Percentiles rank a stretch among this genome's conserved stretches.
Evolutionary conservation across 2,888 invertebrate species (phyloP).

Genomic region (Mechanitis messenoides): DNA sequence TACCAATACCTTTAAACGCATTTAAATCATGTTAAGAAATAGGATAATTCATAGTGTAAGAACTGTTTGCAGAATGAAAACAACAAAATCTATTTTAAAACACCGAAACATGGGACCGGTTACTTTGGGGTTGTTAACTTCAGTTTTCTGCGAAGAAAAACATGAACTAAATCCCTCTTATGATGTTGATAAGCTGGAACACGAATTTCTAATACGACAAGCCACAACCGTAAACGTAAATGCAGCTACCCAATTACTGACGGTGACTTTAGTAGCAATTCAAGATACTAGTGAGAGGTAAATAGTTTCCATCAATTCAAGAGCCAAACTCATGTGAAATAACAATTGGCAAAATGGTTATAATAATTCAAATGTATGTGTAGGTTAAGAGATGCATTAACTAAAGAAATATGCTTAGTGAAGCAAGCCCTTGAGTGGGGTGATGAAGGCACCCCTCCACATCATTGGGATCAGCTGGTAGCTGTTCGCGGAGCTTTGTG

Average conservation of each 20-base stretch:
- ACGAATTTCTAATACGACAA: slow-evolving; percentile 73
- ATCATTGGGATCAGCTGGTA: slow-evolving; percentile 70
- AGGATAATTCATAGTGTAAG: slow-evolving; percentile 46
- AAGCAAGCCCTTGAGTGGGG: slow-evolving; percentile 71
- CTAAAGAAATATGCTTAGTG: slow-evolving; percentile 65
- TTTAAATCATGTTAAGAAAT: slow-evolving; percentile 49
- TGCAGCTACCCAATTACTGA: slow-evolving; percentile 73
- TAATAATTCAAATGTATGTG: neutral
- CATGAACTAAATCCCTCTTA: slow-evolving; percentile 38
- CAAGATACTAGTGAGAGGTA: slow-evolving; percentile 73
- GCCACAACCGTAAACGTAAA: slow-evolving; percentile 73
- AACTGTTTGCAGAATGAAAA: slow-evolving; percentile 38
- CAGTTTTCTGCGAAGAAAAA: slow-evolving; percentile 49
- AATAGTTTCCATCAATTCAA: slow-evolving; percentile 11
- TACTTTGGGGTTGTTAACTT: slow-evolving; percentile 48
- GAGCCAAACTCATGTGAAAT: neutral
- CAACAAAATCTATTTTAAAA: slow-evolving; percentile 36
- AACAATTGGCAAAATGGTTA: slow-evolving; percentile 7
- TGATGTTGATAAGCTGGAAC: slow-evolving; percentile 58
- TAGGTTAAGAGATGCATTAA: slow-evolving; percentile 60
- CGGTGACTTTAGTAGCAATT: slow-evolving; percentile 72
- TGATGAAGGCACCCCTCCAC: slow-evolving; percentile 62
- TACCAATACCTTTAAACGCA: neutral
- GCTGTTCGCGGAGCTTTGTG: slow-evolving; percentile 59
- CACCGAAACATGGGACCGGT: slow-evolving; percentile 47